These are phyloP conservation scores for Acanthococcus lagerstroemiae DNA, from an alignment of 2,888 invertebrate genomes.

Conservation along the genomic window DNA sequence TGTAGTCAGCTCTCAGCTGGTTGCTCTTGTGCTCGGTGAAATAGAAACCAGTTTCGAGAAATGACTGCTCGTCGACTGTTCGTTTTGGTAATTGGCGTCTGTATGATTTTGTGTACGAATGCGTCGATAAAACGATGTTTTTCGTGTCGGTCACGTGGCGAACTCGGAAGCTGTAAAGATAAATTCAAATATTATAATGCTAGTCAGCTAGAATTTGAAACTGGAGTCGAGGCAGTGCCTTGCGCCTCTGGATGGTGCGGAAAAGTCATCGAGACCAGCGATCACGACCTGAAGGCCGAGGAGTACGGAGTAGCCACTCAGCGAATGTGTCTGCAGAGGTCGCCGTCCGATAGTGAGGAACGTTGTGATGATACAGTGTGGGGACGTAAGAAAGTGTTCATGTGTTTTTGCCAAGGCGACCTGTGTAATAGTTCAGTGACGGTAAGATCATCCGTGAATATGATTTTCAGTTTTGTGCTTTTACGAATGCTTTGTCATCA, in stretches of 20 bases:
- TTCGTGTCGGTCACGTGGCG: slow-evolving; percentile 75
- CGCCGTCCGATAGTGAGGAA: slow-evolving; percentile 80
- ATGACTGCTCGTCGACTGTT: slow-evolving; percentile 12
- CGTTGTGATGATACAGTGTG: slow-evolving; percentile 77
- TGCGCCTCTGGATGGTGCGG: slow-evolving; percentile 90
- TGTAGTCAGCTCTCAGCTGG: too few relatives aligned
- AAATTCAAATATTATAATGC: slow-evolving; percentile 63
- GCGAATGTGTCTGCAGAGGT: slow-evolving; percentile 73
- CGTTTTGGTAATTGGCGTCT: slow-evolving; percentile 3
- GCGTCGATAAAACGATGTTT: slow-evolving; percentile 57
- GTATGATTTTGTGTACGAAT: slow-evolving; percentile 1
- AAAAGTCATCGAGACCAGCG: slow-evolving; percentile 70
- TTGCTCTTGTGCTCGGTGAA: too few relatives aligned
- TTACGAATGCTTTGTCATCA: too few relatives aligned
- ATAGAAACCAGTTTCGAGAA: slow-evolving; percentile 22
- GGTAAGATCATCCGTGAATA: slow-evolving; percentile 1
- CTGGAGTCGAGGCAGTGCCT: slow-evolving; percentile 63
- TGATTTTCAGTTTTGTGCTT: too few relatives aligned
- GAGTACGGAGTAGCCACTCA: slow-evolving; percentile 57
- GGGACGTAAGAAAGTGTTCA: slow-evolving; percentile 70
- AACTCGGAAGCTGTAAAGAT: slow-evolving; percentile 79
- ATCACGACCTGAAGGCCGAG: slow-evolving; percentile 58
- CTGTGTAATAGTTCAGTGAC: slow-evolving; percentile 56
- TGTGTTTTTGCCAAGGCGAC: slow-evolving; percentile 87
- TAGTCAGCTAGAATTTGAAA: slow-evolving; percentile 59